phyloP scores from a whole-genome alignment of 2,797 vertebrate genomes.

The Psittacula echo region DNA sequence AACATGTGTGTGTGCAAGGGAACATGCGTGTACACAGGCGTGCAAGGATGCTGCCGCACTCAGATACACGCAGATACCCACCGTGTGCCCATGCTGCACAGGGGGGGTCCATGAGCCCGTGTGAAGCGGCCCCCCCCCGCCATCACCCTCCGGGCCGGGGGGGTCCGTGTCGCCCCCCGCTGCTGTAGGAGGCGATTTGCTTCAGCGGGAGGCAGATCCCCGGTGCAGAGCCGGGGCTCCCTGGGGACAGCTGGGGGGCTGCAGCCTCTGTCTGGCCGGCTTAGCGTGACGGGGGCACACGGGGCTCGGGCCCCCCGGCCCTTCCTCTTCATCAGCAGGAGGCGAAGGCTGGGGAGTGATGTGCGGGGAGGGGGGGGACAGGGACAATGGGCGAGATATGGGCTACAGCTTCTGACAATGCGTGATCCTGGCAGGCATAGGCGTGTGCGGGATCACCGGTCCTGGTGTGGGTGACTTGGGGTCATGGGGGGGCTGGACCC shows the following conservation, averaged over 20 bases:
- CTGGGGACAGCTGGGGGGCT: slow-evolving; percentile 24
- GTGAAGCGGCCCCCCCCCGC: neutral
- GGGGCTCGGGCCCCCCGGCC: slow-evolving; percentile 74
- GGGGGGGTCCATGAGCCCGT: fast-evolving
- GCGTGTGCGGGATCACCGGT: neutral
- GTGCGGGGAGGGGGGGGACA: slow-evolving; percentile 68
- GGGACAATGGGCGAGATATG: neutral
- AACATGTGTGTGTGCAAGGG: neutral
- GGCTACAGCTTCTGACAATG: slow-evolving; percentile 38
- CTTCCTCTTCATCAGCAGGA: slow-evolving; percentile 86
- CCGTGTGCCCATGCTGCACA: fast-evolving
- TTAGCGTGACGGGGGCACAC: slow-evolving; percentile 81
- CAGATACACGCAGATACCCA: neutral
- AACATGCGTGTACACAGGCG: fast-evolving
- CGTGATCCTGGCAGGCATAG: neutral
- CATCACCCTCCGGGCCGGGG: neutral
- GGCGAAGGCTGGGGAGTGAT: slow-evolving; percentile 81
- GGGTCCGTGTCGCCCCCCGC: neutral
- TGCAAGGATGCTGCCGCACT: neutral
- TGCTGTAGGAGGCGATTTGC: slow-evolving; percentile 33
- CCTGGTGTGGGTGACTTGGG: neutral
- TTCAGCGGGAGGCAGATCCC: slow-evolving; percentile 29
- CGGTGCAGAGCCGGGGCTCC: slow-evolving; percentile 18
- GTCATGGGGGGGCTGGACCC: neutral
- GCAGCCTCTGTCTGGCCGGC: slow-evolving; percentile 81